These are phyloP conservation scores for Lepidochrysops patricia DNA, from an alignment of 2,888 invertebrate species.

Conservation along the genomic window DNA sequence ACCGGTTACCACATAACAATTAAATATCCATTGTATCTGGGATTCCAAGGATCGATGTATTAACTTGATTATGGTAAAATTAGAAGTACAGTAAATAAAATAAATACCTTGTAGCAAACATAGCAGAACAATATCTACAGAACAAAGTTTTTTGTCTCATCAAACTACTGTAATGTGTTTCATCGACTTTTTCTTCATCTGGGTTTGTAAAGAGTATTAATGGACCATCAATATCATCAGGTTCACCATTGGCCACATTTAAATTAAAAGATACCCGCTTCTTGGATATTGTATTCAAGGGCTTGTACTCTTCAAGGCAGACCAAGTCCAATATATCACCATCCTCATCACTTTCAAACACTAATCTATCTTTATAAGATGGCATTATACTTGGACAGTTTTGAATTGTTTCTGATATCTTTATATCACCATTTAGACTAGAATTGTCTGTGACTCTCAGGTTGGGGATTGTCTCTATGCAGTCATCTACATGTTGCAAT, in stretches of 20 bases:
- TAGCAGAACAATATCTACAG: conserved; percentile 22
- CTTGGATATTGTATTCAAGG: not conserved
- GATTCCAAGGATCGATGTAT: too few species aligned
- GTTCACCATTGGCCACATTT: not conserved
- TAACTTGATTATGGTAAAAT: too few species aligned
- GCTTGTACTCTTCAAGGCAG: not conserved
- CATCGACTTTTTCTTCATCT: not conserved
- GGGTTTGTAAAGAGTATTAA: not conserved
- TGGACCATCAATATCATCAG: not conserved
- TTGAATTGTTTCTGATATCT: not conserved
- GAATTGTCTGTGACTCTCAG: not conserved
- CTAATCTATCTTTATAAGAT: conserved; percentile 10
- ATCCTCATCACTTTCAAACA: conserved; percentile 17
- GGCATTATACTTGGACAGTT: not conserved
- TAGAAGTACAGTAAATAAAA: not conserved
- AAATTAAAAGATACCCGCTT: not conserved
- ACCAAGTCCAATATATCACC: not conserved
- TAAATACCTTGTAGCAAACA: conserved; percentile 23
- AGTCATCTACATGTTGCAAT: not conserved
- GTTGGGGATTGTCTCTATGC: not conserved
- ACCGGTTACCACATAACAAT: too few species aligned
- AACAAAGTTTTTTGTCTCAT: conserved; percentile 15
- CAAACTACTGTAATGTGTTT: conserved; percentile 17
- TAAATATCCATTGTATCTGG: too few species aligned
- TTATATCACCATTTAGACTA: not conserved